Conservation (phyloP, 2,797 vertebrate species). For the Erithacus rubecula region DNA sequence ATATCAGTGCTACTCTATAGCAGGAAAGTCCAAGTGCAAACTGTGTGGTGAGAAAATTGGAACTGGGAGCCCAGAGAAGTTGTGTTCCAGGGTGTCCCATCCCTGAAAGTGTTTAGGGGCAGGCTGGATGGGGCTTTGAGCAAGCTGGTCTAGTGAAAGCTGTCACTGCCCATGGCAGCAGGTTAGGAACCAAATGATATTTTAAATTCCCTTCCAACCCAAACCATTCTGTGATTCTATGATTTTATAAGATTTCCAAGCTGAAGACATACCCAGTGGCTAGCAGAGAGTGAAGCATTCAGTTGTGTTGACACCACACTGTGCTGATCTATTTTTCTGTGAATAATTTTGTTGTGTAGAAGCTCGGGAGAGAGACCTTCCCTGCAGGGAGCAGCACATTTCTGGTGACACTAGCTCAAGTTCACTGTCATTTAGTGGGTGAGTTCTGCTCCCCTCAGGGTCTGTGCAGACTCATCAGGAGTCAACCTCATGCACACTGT, state of each 20-base stretch:
- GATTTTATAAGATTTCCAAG: not conserved
- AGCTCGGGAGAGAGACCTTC: not conserved
- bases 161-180: rapidly evolving
- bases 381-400: not conserved
- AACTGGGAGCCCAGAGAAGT: not conserved
- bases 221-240: not conserved
- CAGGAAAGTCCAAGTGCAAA: not conserved
- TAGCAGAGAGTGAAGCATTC: not conserved
- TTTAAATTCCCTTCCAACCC: not conserved
- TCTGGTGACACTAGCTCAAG: not conserved
- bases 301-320: not conserved
- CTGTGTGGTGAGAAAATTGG: not conserved
- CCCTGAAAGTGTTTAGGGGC: not conserved
- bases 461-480: not conserved
- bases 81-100: not conserved
- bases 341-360: not conserved
- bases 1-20: not conserved
- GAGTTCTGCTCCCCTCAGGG: not conserved
- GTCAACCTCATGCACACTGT: not conserved
- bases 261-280: not conserved
- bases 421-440: not conserved
- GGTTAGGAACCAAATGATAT: not conserved
- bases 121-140: not conserved
- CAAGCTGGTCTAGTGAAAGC: not conserved
- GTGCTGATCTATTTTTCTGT: not conserved